Base-by-base conservation (phyloP, 2,888 invertebrate species). In the Euzophera pinguis region DNA sequence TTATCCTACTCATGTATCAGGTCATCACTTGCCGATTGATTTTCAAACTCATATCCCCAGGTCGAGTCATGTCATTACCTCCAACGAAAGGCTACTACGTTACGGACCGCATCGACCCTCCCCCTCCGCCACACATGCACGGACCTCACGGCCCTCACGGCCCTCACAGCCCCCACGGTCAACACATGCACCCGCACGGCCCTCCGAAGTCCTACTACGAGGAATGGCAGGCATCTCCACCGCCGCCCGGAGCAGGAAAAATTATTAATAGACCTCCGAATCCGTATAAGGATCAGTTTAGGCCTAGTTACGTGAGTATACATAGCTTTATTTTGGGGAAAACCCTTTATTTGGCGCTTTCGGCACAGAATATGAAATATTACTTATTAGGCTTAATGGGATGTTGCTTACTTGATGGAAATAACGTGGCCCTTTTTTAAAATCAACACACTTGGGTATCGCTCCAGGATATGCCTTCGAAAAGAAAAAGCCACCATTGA, bases 61-160 rank as follows among this genome's bases (percentile, higher is more conserved):
- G 87, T 55, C 80, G 90, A 13, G 84, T 91, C 53, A 81, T 91
- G 83, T 78, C 77, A 0, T 64, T 89, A 0, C 83, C 88, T 0
- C 77, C 84, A 0, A 71, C 85, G 0, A 81, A 81, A 48, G 89
- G 87, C 3, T 89, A 88, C 71, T 90, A 90, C 73, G 83, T 90
- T 42, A 71, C 87, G 0, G 87, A 90, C 53, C 81, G 90, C 37
- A 77, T 81, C 22, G 90, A 87, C 63, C 63, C 74, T 0, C 69
- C 73, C 0, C 75, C 71, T 1, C 64, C 64, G n/a, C 57, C 47
- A 22, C 53, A 53, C 27, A 52, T 27, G 54, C 56, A 47, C 6
- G 42, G 58, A 57, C 14, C 45, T n/a, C n/a, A n/a, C n/a, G n/a
- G n/a, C n/a, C n/a, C n/a, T n/a, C n/a, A n/a, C 17, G 45, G 49